A percentile compares a stretch with the other conserved stretches of the same genome.
These are phyloP conservation scores for Chydorus sphaericus DNA, from an alignment of 2,888 invertebrate species.

Conservation along the genomic window DNA sequence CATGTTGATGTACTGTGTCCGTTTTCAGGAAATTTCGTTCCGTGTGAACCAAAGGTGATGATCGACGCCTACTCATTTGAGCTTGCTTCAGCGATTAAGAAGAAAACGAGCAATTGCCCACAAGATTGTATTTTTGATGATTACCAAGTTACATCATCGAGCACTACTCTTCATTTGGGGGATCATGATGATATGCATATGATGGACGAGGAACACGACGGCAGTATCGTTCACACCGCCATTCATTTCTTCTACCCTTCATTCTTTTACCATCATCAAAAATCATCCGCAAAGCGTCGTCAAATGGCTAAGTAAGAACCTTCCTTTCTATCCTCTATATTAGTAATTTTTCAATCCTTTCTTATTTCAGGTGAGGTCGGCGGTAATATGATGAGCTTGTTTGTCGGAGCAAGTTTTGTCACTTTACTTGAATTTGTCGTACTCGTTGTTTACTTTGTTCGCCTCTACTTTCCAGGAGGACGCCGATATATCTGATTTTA, in stretches of 20 bases:
- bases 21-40: not conserved
- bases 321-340: too few species aligned
- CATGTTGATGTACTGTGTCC: too few species aligned
- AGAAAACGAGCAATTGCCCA: not conserved
- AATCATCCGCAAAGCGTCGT: slow-evolving; percentile 13
- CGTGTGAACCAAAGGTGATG: not conserved
- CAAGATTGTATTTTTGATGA: slow-evolving; percentile 9
- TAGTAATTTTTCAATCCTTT: too few species aligned
- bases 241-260: slow-evolving; percentile 16
- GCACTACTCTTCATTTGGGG: slow-evolving; percentile 1
- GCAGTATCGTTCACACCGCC: slow-evolving; percentile 17
- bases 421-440: too few species aligned
- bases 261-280: slow-evolving; percentile 24
- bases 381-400: too few species aligned
- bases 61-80: not conserved
- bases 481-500: too few species aligned
- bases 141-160: not conserved
- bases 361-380: too few species aligned
- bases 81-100: not conserved
- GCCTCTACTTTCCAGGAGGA: too few species aligned
- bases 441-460: too few species aligned
- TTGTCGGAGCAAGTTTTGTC: too few species aligned
- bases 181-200: slow-evolving; percentile 11
- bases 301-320: slow-evolving; percentile 13
- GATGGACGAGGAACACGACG: slow-evolving; percentile 4